Evolutionary conservation across 2,113 vertebrate genomes (phyloP).

Genomic region (Peromyscus leucopus): DNA sequence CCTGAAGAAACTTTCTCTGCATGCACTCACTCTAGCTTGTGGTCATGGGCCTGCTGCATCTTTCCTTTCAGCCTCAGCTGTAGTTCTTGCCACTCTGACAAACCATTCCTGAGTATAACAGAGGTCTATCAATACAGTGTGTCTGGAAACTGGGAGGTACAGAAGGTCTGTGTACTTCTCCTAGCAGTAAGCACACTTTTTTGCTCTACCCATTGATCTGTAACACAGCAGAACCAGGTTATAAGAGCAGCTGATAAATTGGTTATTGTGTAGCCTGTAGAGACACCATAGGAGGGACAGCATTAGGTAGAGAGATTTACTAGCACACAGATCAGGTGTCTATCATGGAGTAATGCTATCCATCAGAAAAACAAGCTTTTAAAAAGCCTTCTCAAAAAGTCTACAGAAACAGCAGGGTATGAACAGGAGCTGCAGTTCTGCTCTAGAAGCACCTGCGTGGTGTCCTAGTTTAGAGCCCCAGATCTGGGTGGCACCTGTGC

Average conservation of each 20-base stretch:
- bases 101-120: not conserved
- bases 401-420: rapidly evolving
- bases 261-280: not conserved
- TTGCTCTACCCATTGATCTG: not conserved
- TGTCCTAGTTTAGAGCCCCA: not conserved
- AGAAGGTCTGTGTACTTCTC: not conserved
- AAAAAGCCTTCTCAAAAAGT: not conserved
- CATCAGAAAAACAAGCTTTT: not conserved
- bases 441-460: not conserved
- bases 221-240: not conserved
- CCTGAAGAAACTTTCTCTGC: too few relatives aligned
- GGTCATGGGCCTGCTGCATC: not conserved
- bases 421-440: not conserved
- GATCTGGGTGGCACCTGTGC: not conserved
- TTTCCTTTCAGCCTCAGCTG: not conserved
- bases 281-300: not conserved
- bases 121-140: not conserved
- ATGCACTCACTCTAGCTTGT: not conserved
- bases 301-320: not conserved
- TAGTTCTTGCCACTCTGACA: not conserved
- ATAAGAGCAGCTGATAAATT: not conserved
- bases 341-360: not conserved
- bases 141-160: not conserved
- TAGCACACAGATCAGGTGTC: not conserved
- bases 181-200: not conserved